Evolutionary conservation across 2,888 invertebrate genomes (phyloP), one percentile per base, ranked within the genome.

Genomic region (Nymphalis polychloros): DNA sequence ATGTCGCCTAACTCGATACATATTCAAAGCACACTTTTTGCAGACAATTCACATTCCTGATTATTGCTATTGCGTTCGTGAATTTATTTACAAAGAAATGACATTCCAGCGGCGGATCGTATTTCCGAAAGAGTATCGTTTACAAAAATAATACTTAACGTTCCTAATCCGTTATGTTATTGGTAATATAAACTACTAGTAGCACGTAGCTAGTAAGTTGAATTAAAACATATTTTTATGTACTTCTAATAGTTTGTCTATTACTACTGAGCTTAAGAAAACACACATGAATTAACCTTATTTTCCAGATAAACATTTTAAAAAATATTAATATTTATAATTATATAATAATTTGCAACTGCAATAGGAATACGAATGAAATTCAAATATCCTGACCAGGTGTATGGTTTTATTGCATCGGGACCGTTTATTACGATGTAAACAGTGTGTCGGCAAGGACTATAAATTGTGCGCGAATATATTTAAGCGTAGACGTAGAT

Each of bases 81-180:
- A 82, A 82, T 84, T 81, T 84, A 83, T 84, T 85, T 84, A 81
- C 83, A 84, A 81, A 81, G 79, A 84, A 83, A 83, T 82, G 77
- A 81, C 82, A 84, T 85, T 84, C 83, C 80, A 78, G 76, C 76
- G 77, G 77, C 77, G 78, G 81, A 84, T 88, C 88, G 79, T 80
- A 81, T 88, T 76, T 81, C 85, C 72, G 72, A 68, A 74, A 77
- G 74, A 74, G 78, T 81, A 78, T 82, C 82, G 72, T 73, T 82
- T 84, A 80, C 81, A 81, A 79, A 80, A 81, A 77, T 65, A 69
- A 70, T 60, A 48, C 69, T 59, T 59, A 52, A 64, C 64, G 61
- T 47, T 49, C 66, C 67, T 64, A 55, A 63, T 65, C 49, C 49
- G 53, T 23, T 59, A 59, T 55, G 31, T 69, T 69, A 62, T 35